phyloP scores from a whole-genome alignment of 2,888 invertebrate species.

The Eueremaeus valkanovi region DNA sequence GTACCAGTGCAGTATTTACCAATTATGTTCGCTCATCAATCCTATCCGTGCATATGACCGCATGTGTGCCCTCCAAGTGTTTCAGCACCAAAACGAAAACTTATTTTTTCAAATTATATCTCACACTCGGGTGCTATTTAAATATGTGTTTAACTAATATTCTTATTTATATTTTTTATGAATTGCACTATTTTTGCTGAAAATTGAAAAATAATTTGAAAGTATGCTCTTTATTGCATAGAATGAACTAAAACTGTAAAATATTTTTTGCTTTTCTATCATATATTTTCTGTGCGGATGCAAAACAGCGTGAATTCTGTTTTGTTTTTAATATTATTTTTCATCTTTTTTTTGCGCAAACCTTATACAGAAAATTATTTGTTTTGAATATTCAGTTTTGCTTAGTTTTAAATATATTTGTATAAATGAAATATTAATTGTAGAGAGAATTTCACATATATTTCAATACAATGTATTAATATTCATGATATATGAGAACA shows the following conservation, averaged over 20 bases:
- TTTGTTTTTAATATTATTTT: not conserved
- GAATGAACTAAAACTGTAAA: too few relatives aligned
- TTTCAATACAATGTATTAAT: too few relatives aligned
- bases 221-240: too few relatives aligned
- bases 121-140: not conserved
- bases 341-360: not conserved
- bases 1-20: not conserved
- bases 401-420: not conserved
- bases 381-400: too few relatives aligned
- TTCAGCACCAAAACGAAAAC: not conserved
- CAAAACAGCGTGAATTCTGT: not conserved
- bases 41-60: not conserved
- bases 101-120: not conserved
- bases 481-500: too few relatives aligned
- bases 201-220: too few relatives aligned
- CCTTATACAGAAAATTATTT: not conserved
- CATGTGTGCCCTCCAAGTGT: too few relatives aligned
- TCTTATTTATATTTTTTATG: not conserved
- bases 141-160: too few relatives aligned
- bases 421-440: too few relatives aligned
- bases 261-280: not conserved
- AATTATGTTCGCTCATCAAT: slow-evolving; percentile 4
- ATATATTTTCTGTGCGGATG: not conserved
- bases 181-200: too few relatives aligned
- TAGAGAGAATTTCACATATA: too few relatives aligned